phyloP scores from a whole-genome alignment of 2,113 vertebrate species.

The Dicrurus megarhynchus region DNA sequence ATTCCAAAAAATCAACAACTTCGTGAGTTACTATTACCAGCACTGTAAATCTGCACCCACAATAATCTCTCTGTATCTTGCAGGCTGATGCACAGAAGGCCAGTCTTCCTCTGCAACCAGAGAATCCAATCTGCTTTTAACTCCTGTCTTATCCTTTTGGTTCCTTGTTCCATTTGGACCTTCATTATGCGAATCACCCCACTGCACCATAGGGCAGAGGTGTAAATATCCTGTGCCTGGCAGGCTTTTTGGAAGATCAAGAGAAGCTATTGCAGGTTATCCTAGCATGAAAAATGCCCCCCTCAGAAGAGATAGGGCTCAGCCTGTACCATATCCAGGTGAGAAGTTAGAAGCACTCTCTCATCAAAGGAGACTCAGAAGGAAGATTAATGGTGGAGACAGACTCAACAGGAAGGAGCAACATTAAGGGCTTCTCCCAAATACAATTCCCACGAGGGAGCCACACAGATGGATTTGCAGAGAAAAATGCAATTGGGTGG shows the following conservation, averaged over 20 bases:
- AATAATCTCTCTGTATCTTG: background rate
- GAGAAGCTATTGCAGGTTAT: conserved; percentile 39
- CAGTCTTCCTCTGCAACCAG: background rate
- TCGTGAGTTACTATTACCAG: background rate
- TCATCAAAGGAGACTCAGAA: conserved; percentile 22
- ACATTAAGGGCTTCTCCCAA: background rate
- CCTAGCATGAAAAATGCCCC: conserved; percentile 53
- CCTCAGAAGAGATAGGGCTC: conserved; percentile 24
- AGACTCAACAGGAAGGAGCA: background rate
- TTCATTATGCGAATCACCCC: conserved; percentile 50
- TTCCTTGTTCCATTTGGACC: conserved; percentile 1
- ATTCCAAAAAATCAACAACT: background rate
- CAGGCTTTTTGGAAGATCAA: conserved; percentile 47
- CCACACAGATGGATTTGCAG: background rate
- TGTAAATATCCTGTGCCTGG: conserved; percentile 46
- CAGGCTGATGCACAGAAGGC: background rate
- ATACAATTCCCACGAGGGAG: background rate
- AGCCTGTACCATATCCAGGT: conserved; percentile 20
- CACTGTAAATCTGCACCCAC: background rate
- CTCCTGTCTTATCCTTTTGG: background rate
- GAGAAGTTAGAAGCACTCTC: conserved; percentile 5
- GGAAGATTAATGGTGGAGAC: background rate
- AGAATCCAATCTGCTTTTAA: conserved; percentile 14
- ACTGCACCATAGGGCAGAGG: background rate
- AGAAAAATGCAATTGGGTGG: background rate